phyloP scores from a whole-genome alignment of 2,888 invertebrate species.

The Mesorhabditis spiculigera region DNA sequence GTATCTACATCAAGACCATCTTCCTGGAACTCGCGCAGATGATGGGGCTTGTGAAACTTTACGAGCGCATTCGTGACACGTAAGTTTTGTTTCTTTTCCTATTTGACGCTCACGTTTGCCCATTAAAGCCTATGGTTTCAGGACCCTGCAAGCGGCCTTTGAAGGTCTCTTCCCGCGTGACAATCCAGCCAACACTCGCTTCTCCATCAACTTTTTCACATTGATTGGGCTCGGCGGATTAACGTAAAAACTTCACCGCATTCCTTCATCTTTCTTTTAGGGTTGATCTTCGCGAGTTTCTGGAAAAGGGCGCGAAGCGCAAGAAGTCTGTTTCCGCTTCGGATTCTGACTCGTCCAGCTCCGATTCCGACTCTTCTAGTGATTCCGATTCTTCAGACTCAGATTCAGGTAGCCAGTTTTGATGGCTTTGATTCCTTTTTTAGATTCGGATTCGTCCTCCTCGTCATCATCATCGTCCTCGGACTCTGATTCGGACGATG shows the following conservation, averaged over 20 bases:
- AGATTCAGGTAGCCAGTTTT: neutral
- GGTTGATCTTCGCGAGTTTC: conserved; percentile 48
- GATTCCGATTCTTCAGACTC: conserved; percentile 20
- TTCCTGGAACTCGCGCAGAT: conserved; percentile 90
- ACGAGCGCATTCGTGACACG: conserved; percentile 83
- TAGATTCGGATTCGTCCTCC: conserved; percentile 14
- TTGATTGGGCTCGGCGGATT: conserved; percentile 92
- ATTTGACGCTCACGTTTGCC: neutral
- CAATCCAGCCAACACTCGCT: conserved; percentile 90
- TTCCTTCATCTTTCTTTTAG: conserved; percentile 24
- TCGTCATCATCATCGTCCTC: conserved; percentile 28
- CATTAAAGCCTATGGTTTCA: conserved; percentile 61
- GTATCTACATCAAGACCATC: conserved; percentile 94
- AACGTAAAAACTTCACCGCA: conserved; percentile 67
- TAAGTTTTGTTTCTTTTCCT: conserved; percentile 64
- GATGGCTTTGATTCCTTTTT: conserved; percentile 14
- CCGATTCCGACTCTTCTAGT: conserved; percentile 11
- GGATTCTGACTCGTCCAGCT: conserved; percentile 11
- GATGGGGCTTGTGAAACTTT: conserved; percentile 87
- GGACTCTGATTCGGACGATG: conserved; percentile 20
- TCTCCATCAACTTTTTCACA: conserved; percentile 95
- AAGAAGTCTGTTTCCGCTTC: conserved; percentile 23
- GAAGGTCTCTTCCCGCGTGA: conserved; percentile 89
- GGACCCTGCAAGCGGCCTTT: conserved; percentile 80
- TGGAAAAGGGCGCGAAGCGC: conserved; percentile 39